phyloP scores from a whole-genome alignment of 2,888 invertebrate species.

The Drosophila mimica region DNA sequence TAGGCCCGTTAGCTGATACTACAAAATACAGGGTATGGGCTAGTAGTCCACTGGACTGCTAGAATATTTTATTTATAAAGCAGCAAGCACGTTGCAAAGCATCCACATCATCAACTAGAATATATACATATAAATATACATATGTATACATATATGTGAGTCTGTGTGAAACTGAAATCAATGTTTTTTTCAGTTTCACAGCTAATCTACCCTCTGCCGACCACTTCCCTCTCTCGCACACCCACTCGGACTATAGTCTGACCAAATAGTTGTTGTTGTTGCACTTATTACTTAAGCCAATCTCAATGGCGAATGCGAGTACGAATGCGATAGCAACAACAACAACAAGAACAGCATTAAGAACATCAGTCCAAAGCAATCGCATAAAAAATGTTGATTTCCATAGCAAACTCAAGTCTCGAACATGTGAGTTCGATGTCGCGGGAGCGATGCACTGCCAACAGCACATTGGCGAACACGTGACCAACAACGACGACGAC shows the following conservation, averaged over 20 bases:
- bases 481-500: conserved; percentile 53
- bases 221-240: neutral
- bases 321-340: conserved; percentile 3
- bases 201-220: neutral
- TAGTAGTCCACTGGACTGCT: neutral
- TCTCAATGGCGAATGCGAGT: conserved; percentile 8
- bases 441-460: conserved; percentile 82
- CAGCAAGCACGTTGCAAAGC: conserved; percentile 26
- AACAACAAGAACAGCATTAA: conserved; percentile 10
- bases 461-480: conserved; percentile 74
- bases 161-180: conserved; percentile 10
- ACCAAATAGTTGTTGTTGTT: conserved; percentile 5
- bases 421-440: conserved; percentile 79
- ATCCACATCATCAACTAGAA: neutral
- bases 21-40: neutral
- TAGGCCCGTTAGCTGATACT: neutral
- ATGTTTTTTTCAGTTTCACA: conserved; percentile 15
- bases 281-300: conserved; percentile 12
- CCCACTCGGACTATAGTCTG: neutral
- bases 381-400: conserved; percentile 59
- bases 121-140: neutral
- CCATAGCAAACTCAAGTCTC: conserved; percentile 71
- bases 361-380: conserved; percentile 29
- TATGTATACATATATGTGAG: neutral
- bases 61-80: conserved; percentile 1